phyloP scores from a whole-genome alignment of 2,797 vertebrate species.

The Muraenolepis orangiensis region DNA sequence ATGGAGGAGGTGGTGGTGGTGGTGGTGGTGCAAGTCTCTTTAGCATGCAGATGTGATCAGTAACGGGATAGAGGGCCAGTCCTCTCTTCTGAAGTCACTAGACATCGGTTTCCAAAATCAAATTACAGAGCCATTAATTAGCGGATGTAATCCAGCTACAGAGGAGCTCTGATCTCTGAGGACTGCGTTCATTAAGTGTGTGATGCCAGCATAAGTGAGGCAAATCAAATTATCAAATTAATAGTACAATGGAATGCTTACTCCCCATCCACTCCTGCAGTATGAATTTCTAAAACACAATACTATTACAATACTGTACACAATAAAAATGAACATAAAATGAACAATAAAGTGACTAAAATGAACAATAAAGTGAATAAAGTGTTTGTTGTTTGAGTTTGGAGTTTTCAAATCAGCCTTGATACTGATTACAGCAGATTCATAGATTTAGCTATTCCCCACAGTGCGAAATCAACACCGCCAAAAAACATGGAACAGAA shows the following conservation, averaged over 20 bases:
- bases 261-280: no score
- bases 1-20: background rate
- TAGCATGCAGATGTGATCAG: constrained; percentile 74
- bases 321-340: no score
- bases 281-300: no score
- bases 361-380: no score
- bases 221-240: constrained; percentile 80
- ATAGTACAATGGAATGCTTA: no score
- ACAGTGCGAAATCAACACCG: background rate
- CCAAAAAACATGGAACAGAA: no score
- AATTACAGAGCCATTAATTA: constrained; percentile 84
- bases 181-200: constrained; percentile 73
- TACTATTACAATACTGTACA: no score
- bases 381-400: background rate
- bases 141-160: constrained; percentile 77
- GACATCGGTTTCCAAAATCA: no score
- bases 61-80: constrained; percentile 52
- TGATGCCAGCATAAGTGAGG: constrained; percentile 72
- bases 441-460: background rate
- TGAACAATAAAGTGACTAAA: no score
- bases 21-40: constrained; percentile 32
- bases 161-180: constrained; percentile 75
- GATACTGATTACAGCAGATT: background rate
- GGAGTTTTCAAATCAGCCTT: background rate
- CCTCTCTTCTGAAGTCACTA: constrained; percentile 66